Evolutionary conservation across 2,797 vertebrate species (phyloP).

Genomic region (Lacerta viridis): DNA sequence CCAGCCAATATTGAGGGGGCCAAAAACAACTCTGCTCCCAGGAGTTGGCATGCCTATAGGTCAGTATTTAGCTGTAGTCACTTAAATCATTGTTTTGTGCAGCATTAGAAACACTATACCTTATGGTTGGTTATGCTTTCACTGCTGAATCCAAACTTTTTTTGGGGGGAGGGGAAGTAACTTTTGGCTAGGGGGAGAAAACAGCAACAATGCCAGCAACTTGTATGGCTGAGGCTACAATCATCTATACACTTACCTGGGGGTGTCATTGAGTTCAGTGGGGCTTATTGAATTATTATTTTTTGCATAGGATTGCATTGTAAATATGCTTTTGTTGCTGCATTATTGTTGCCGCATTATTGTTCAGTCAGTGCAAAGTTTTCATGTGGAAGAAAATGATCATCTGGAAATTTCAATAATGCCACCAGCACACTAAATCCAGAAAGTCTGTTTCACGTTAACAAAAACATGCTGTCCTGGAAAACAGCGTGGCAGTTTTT

Average conservation of each 20-base stretch:
- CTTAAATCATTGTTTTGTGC: no score
- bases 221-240: not conserved
- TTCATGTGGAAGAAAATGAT: conserved; percentile 28
- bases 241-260: not conserved
- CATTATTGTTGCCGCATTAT: conserved; percentile 1
- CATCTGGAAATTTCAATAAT: conserved; percentile 3
- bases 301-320: not conserved
- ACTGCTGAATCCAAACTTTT: not conserved
- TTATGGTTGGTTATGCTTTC: not conserved
- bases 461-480: not conserved
- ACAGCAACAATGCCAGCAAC: not conserved
- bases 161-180: not conserved
- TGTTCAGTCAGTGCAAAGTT: conserved; percentile 15
- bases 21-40: no score
- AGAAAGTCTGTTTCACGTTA: conserved; percentile 31
- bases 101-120: not conserved
- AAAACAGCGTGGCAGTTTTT: conserved; percentile 18
- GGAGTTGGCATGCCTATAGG: no score
- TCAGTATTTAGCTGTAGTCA: no score
- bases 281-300: not conserved
- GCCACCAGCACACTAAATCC: conserved; percentile 5
- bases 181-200: not conserved
- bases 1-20: no score
- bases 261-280: not conserved
- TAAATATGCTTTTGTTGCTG: conserved; percentile 19